Evolutionary conservation across 2,888 invertebrate species (phyloP).

Genomic region (Caenorhabditis angaria): DNA sequence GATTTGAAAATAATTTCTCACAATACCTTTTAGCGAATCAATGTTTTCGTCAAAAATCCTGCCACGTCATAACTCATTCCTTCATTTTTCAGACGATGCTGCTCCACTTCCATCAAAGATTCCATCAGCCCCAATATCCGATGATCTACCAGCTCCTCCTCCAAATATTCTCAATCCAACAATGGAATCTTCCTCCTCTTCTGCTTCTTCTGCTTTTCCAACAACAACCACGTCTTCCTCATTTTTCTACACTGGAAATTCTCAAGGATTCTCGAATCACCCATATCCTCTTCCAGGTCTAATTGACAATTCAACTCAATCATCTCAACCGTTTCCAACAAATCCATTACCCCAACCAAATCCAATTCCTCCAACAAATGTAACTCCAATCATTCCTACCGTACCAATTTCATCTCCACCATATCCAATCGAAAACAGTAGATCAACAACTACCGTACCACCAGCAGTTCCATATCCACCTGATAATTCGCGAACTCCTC

Average conservation of each 20-base stretch:
- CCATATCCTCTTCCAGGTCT: conserved; percentile 37
- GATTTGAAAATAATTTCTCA: no score
- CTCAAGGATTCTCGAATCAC: conserved; percentile 38
- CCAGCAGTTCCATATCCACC: not conserved
- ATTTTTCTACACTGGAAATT: conserved; percentile 26
- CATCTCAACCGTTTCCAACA: conserved; percentile 21
- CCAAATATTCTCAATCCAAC: not conserved
- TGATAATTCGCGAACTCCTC: no score
- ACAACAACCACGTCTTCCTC: conserved; percentile 18
- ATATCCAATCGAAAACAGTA: not conserved
- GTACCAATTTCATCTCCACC: not conserved
- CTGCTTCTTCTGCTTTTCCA: not conserved
- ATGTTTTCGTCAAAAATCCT: no score
- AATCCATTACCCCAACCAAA: conserved; percentile 8
- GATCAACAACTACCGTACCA: not conserved
- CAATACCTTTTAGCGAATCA: no score
- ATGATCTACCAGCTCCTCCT: conserved; percentile 28
- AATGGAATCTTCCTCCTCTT: not conserved
- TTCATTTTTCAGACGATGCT: not conserved
- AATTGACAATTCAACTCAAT: conserved; percentile 23
- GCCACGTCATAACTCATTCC: not conserved
- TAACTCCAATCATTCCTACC: not conserved
- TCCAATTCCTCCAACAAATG: not conserved
- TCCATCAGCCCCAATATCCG: not conserved
- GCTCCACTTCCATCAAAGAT: no score